Conservation (phyloP, 2,888 invertebrate species). For the Drosophila picticornis region DNA sequence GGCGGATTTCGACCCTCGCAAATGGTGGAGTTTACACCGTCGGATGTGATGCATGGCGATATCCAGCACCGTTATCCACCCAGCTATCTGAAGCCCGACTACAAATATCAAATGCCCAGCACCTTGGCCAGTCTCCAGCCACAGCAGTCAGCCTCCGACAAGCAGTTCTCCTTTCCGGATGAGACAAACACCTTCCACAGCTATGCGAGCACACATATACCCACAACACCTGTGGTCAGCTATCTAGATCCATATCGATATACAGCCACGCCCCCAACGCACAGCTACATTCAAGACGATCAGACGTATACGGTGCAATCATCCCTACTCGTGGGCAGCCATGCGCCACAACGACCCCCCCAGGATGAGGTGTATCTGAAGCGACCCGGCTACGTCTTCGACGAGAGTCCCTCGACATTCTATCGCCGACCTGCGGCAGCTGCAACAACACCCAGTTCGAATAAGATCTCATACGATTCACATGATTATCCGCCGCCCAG, state of each 20-base stretch:
- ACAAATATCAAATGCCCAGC: slow-evolving; percentile 61
- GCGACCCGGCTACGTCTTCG: slow-evolving; percentile 81
- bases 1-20: slow-evolving; percentile 77
- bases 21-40: slow-evolving; percentile 77
- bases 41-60: slow-evolving; percentile 69
- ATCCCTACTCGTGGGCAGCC: slow-evolving; percentile 71
- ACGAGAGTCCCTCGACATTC: slow-evolving; percentile 64
- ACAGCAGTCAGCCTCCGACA: slow-evolving; percentile 53
- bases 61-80: slow-evolving; percentile 66
- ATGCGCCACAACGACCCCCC: slow-evolving; percentile 35
- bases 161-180: slow-evolving; percentile 68
- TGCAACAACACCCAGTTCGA: slow-evolving; percentile 35
- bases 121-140: slow-evolving; percentile 23
- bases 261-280: slow-evolving; percentile 48
- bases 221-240: slow-evolving; percentile 79
- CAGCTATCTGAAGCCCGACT: slow-evolving; percentile 63
- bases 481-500: slow-evolving; percentile 84
- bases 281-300: slow-evolving; percentile 51
- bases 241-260: slow-evolving; percentile 79
- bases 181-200: slow-evolving; percentile 38
- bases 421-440: slow-evolving; percentile 61
- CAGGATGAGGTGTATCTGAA: slow-evolving; percentile 62
- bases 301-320: slow-evolving; percentile 83
- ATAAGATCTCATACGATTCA: slow-evolving; percentile 82
- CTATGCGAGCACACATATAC: slow-evolving; percentile 49